These are phyloP conservation scores for Spialia ferax DNA, from an alignment of 2,888 invertebrate genomes.

Conservation along the genomic window DNA sequence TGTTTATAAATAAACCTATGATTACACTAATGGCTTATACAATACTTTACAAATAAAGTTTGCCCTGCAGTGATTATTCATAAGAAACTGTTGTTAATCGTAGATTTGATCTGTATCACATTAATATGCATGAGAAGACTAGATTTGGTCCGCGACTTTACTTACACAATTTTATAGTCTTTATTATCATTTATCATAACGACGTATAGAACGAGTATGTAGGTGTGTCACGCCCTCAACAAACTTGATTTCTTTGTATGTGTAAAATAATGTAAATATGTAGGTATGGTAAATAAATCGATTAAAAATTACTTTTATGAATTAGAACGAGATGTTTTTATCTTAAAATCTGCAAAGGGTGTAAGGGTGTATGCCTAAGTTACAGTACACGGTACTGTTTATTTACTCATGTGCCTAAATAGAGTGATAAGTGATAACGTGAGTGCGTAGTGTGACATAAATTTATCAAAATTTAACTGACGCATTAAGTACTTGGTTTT, in stretches of 20 bases:
- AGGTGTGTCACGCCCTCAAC: not conserved
- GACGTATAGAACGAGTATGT: not conserved
- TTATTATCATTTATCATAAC: not conserved
- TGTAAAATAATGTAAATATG: too few relatives aligned
- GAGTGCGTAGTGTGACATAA: too few relatives aligned
- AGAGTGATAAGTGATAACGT: too few relatives aligned
- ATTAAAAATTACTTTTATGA: too few relatives aligned
- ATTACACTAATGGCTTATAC: conserved; percentile 58
- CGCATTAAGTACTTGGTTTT: too few relatives aligned
- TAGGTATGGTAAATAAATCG: too few relatives aligned
- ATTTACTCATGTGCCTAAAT: too few relatives aligned
- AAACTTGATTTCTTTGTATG: not conserved
- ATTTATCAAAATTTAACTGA: too few relatives aligned
- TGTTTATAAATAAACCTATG: conserved; percentile 51
- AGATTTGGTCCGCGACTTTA: not conserved
- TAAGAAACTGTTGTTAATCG: conserved; percentile 48
- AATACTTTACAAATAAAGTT: conserved; percentile 55
- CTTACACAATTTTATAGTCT: not conserved
- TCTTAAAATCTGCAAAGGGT: too few relatives aligned
- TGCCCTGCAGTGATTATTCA: conserved; percentile 48
- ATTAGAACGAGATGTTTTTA: too few relatives aligned
- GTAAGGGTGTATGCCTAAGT: too few relatives aligned
- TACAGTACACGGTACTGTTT: too few relatives aligned
- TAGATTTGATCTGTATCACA: conserved; percentile 39
- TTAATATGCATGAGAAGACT: conserved; percentile 23